phyloP scores from a whole-genome alignment of 2,888 invertebrate genomes.

The Machimus rusticus region DNA sequence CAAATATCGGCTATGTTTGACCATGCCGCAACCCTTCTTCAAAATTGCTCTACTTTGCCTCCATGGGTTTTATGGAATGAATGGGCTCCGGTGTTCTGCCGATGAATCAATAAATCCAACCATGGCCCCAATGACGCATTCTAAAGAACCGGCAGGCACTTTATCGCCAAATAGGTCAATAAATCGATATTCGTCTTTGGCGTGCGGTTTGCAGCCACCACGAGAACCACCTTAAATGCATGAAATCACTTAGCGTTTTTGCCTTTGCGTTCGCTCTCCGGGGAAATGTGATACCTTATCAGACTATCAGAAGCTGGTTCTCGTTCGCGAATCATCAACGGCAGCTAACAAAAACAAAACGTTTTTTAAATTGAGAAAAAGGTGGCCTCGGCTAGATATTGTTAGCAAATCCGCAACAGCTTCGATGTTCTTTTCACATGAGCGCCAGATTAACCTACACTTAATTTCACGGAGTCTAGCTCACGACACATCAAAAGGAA shows the following conservation, averaged over 20 bases:
- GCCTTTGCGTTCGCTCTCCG: neutral
- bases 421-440: neutral
- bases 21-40: neutral
- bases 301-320: neutral
- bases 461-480: neutral
- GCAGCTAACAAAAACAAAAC: neutral
- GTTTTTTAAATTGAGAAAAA: neutral
- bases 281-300: neutral
- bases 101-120: neutral
- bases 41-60: neutral
- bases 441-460: neutral
- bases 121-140: neutral
- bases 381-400: neutral
- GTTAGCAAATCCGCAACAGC: neutral
- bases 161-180: conserved; percentile 9
- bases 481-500: neutral
- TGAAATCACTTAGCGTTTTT: conserved; percentile 1
- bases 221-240: conserved; percentile 11
- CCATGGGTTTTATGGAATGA: neutral
- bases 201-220: neutral
- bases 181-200: neutral
- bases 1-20: neutral
- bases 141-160: neutral
- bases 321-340: neutral
- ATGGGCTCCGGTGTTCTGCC: neutral